These are phyloP conservation scores for Copsychus sechellarum DNA, from an alignment of 2,113 vertebrate species.

Conservation along the genomic window DNA sequence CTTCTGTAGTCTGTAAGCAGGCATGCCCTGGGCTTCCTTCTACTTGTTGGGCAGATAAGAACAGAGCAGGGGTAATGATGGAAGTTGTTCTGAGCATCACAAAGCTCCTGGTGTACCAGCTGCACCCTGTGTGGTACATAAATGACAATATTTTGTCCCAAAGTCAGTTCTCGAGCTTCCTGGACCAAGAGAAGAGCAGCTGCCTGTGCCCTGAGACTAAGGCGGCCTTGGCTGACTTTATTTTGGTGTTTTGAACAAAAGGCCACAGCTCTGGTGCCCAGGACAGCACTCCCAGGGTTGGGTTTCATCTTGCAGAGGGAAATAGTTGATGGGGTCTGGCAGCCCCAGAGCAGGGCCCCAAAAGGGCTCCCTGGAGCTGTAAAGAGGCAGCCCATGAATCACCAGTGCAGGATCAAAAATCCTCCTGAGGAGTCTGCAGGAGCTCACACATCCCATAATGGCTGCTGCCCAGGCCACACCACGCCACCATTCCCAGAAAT, in stretches of 20 bases:
- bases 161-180: neutral
- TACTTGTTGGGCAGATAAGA: neutral
- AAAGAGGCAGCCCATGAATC: neutral
- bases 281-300: neutral
- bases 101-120: neutral
- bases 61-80: fast-evolving
- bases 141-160: neutral
- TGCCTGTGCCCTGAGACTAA: neutral
- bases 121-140: neutral
- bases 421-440: neutral
- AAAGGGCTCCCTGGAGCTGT: neutral
- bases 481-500: neutral
- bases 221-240: neutral
- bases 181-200: neutral
- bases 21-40: neutral
- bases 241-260: neutral
- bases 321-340: neutral
- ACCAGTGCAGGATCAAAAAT: too few relatives aligned
- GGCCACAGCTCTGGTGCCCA: neutral
- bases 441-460: neutral
- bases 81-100: neutral
- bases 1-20: neutral
- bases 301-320: neutral
- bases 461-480: neutral
- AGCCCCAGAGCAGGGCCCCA: neutral